phyloP scores from a whole-genome alignment of 2,113 vertebrate species.

The Calyptommatus sinebrachiatus region DNA sequence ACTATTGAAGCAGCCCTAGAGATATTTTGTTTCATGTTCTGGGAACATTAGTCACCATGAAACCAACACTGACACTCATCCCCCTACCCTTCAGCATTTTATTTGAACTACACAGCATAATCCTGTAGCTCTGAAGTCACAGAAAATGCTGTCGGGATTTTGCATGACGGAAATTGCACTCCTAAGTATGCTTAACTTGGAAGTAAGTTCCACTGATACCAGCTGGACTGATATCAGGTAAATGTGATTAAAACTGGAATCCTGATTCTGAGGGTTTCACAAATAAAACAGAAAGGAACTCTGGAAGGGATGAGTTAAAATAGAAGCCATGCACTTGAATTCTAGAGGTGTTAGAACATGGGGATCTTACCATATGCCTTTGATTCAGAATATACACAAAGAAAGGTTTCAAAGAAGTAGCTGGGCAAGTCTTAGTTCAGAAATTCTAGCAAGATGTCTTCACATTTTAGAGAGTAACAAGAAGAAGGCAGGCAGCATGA shows the following conservation, averaged over 20 bases:
- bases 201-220: background rate
- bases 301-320: background rate
- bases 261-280: background rate
- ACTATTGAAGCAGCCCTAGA: background rate
- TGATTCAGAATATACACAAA: background rate
- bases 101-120: conserved; percentile 5
- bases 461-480: too few species aligned
- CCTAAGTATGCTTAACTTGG: background rate
- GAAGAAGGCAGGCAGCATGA: too few species aligned
- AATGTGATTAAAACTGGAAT: background rate
- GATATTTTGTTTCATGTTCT: conserved; percentile 4
- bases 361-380: background rate
- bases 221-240: background rate
- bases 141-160: background rate
- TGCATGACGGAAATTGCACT: conserved; percentile 5
- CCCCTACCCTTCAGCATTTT: background rate
- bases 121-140: background rate
- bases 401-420: background rate
- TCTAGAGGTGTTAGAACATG: background rate
- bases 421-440: too few species aligned
- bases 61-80: background rate
- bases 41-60: conserved; percentile 15
- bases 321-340: background rate
- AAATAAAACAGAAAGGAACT: background rate
- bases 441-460: too few species aligned